These are phyloP conservation scores for Capreolus pygargus DNA, from an alignment of 2,113 vertebrate species.

Conservation along the genomic window DNA sequence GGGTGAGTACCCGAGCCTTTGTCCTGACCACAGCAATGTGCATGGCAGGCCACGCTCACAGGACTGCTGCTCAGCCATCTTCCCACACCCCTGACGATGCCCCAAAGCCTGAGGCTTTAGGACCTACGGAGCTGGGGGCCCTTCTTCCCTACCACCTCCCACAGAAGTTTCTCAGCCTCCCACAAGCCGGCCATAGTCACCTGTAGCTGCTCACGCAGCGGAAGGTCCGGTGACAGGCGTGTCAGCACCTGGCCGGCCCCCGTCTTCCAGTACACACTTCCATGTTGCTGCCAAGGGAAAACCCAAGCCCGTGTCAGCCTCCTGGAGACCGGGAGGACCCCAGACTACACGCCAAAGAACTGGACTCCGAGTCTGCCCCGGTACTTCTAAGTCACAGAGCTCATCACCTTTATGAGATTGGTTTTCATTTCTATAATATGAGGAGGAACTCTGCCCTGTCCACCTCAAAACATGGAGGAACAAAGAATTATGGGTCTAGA, in stretches of 20 bases:
- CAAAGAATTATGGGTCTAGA: not conserved
- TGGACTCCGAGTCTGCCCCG: not conserved
- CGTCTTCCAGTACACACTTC: constrained; percentile 92
- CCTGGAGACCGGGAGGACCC: not conserved
- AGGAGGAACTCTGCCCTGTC: not conserved
- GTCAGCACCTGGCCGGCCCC: constrained; percentile 83
- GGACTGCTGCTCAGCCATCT: not conserved
- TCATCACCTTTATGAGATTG: not conserved
- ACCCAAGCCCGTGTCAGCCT: not conserved
- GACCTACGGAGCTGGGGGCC: not conserved
- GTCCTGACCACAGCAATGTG: not conserved
- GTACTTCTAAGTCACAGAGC: not conserved
- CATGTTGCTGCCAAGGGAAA: constrained; percentile 90
- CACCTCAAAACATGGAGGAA: not conserved
- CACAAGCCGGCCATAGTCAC: constrained; percentile 65
- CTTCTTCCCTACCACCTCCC: too few species aligned
- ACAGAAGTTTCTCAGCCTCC: not conserved
- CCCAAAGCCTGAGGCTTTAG: not conserved
- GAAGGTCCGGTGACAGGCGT: constrained; percentile 75
- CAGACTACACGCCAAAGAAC: not conserved
- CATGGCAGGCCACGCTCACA: rapidly evolving
- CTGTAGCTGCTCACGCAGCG: constrained; percentile 85
- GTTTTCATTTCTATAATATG: not conserved
- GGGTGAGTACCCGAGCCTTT: not conserved
- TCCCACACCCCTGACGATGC: not conserved